Evolutionary conservation across 2,797 vertebrate species (phyloP).

Genomic region (Poecilia picta): DNA sequence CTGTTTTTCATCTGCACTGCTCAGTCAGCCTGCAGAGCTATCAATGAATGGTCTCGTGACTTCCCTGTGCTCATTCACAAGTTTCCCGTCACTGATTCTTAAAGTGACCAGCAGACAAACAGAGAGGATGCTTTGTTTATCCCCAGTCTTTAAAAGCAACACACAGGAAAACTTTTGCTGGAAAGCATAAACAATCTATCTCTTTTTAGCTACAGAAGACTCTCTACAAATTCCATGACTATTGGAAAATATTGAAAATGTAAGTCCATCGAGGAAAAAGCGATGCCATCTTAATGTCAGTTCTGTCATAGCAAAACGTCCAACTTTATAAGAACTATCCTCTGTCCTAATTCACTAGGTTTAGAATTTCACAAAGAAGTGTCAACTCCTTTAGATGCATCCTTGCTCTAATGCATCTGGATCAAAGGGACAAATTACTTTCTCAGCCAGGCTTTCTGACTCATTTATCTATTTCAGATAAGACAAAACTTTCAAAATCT

Average conservation of each 20-base stretch:
- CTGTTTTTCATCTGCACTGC: constrained; percentile 50
- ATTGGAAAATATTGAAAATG: neutral
- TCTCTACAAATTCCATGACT: neutral
- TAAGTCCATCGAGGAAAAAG: neutral
- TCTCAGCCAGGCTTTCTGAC: neutral
- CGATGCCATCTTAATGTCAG: neutral
- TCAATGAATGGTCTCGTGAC: constrained; percentile 64
- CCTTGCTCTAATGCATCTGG: neutral
- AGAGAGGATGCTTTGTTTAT: neutral
- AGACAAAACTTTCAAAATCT: neutral
- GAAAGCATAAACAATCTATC: neutral
- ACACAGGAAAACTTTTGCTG: neutral
- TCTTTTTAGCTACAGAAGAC: neutral
- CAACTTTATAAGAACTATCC: neutral
- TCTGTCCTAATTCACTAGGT: neutral
- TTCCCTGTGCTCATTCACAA: constrained; percentile 68
- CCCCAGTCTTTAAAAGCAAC: neutral
- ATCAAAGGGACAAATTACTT: neutral
- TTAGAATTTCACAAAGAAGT: neutral
- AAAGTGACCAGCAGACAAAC: constrained; percentile 53
- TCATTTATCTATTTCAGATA: neutral
- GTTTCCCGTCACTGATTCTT: constrained; percentile 47
- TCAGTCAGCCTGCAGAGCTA: constrained; percentile 62
- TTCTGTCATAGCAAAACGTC: neutral
- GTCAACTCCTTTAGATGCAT: neutral